Evolutionary conservation across 2,113 vertebrate species (phyloP).

Genomic region (Antechinus stuartii): DNA sequence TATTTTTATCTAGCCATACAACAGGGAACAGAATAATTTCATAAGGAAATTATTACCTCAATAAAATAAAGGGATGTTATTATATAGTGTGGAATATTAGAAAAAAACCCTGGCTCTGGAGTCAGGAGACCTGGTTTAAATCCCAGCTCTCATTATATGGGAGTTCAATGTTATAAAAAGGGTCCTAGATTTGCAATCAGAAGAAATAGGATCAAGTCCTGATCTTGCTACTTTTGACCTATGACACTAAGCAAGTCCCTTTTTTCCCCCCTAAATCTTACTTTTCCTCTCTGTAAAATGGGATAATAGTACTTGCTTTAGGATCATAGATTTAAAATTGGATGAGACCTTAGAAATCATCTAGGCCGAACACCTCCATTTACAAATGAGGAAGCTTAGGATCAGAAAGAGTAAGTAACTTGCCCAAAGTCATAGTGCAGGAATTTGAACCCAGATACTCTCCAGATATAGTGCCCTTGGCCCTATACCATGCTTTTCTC

Average conservation of each 20-base stretch:
- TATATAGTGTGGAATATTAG: neutral
- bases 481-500: neutral
- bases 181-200: neutral
- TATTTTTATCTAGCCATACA: neutral
- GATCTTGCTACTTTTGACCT: neutral
- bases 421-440: neutral
- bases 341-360: neutral
- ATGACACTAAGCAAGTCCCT: neutral
- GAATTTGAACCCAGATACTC: neutral
- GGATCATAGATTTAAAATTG: neutral
- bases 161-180: neutral
- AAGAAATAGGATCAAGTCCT: neutral
- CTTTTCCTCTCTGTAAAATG: neutral
- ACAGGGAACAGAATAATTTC: neutral
- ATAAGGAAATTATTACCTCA: neutral
- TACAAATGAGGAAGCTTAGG: neutral
- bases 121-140: neutral
- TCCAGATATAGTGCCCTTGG: neutral
- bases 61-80: slow-evolving; percentile 1
- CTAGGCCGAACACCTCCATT: neutral
- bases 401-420: neutral
- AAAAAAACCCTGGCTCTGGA: neutral
- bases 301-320: neutral
- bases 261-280: neutral
- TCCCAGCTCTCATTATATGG: neutral